Evolutionary conservation across 2,113 vertebrate species (phyloP).

Genomic region (Etia nguti): DNA sequence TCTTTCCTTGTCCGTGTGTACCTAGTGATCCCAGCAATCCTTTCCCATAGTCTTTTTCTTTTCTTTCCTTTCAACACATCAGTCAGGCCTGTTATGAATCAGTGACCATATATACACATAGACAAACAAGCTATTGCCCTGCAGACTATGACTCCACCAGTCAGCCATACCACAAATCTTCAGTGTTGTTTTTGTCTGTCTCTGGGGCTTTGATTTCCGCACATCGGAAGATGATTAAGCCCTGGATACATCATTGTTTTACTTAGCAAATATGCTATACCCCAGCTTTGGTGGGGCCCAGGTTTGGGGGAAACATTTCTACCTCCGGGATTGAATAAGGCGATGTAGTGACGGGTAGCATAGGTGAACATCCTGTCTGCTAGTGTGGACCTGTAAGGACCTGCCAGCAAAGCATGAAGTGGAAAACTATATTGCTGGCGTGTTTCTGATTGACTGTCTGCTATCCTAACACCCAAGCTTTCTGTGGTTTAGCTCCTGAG

Average conservation of each 20-base stretch:
- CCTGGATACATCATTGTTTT: neutral
- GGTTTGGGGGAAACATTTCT: neutral
- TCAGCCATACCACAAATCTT: neutral
- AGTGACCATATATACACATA: slow-evolving; percentile 2
- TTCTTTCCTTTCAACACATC: neutral
- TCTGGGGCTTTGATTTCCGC: slow-evolving; percentile 21
- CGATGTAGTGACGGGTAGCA: slow-evolving; percentile 49
- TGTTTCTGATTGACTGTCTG: slow-evolving; percentile 10
- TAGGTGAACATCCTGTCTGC: slow-evolving; percentile 62
- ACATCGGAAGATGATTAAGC: slow-evolving; percentile 43
- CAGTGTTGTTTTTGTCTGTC: neutral
- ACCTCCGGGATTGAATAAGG: neutral
- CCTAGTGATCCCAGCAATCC: slow-evolving; percentile 6
- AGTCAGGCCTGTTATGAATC: slow-evolving; percentile 45
- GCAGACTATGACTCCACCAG: slow-evolving; percentile 17
- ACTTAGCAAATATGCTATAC: neutral
- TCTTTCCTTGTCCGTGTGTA: slow-evolving; percentile 36
- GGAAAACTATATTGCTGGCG: slow-evolving; percentile 35
- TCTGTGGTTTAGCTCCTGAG: neutral
- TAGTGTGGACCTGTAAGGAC: slow-evolving; percentile 63
- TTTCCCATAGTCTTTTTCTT: slow-evolving; percentile 19
- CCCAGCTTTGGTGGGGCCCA: neutral
- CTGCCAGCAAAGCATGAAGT: slow-evolving; percentile 38
- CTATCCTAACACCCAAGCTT: neutral
- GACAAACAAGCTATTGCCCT: neutral